Evolutionary conservation across 2,888 invertebrate species (phyloP), one percentile per base, ranked within the genome.

Genomic region (Eudasyphora cyanicolor): DNA sequence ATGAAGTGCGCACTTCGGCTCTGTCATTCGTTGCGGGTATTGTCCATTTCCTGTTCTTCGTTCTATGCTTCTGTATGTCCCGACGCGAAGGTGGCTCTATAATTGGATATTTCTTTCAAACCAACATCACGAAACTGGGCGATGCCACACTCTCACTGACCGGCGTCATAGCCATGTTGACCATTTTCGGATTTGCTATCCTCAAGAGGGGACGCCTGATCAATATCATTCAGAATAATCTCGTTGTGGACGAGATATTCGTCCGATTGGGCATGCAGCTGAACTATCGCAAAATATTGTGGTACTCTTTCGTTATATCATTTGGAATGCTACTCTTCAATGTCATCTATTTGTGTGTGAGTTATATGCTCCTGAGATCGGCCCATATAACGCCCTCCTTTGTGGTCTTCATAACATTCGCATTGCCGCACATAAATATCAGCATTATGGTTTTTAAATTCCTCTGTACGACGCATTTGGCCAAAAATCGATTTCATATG

Each of bases 31-130:
- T 88, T 0, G 88, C 89, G 0, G 90, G 88, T 71, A 88, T 91
- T 64, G 87, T 87, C 27, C 91, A 91, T 80, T 90, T 89, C 54
- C 51, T 88, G 2, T 90, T 91, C 74, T 91, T 90, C 57, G 87
- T 89, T 0, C 24, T 89, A 29, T 91, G 90, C 49, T 89, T 91
- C 24, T 87, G 87, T 8, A 82, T 87, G 10, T 90, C 91, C 0
- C 79, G 88, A 1, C 75, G 67, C 21, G 90, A 91, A 77, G 88
- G 89, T 0, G 91, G 91, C 62, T 91, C 91, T 60, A 91, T 91
- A 27, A 91, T 91, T 57, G 91, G 91, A 21, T 92, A 91, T 81
- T 91, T 91, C 82, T 92, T 91, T 69, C 90, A 91, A 79, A 91
- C 91, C 2, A 91, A 90, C 64, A 90, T 91, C 0, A 91, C 92